A percentile compares a stretch with the other conserved stretches of the same genome.
These are phyloP conservation scores for Aegithalos caudatus DNA, from an alignment of 2,113 vertebrate species.

Conservation along the genomic window DNA sequence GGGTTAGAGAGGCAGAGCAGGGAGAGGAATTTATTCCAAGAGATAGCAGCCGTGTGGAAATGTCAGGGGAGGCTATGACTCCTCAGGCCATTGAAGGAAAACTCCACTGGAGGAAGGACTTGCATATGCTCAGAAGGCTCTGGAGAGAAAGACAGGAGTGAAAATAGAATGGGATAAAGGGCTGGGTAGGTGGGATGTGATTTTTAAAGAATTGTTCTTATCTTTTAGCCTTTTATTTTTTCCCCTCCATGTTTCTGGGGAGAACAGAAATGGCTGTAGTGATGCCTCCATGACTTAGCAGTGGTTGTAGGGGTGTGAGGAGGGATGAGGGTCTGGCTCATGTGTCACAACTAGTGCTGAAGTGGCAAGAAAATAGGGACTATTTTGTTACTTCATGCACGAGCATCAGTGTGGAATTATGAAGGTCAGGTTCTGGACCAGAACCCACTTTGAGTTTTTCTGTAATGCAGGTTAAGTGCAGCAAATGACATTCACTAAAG, in stretches of 20 bases:
- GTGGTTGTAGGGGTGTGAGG: neutral
- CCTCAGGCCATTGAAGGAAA: conserved; percentile 45
- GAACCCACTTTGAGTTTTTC: neutral
- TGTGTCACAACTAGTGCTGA: neutral
- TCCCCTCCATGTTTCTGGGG: fast-evolving
- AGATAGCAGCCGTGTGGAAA: neutral
- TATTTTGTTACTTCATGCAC: neutral
- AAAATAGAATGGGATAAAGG: neutral
- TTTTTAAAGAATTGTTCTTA: neutral
- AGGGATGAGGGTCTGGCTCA: neutral
- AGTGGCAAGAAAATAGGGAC: neutral
- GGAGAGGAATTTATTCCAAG: conserved; percentile 30
- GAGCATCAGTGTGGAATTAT: neutral
- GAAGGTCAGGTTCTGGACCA: neutral
- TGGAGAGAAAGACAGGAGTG: neutral
- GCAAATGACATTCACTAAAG: neutral
- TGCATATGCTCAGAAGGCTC: neutral
- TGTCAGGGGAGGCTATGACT: conserved; percentile 17
- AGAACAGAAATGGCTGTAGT: neutral
- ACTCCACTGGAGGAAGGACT: neutral
- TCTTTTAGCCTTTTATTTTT: fast-evolving
- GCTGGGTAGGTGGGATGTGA: neutral
- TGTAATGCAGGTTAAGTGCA: neutral
- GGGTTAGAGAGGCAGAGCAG: neutral
- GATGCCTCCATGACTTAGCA: conserved; percentile 20